These are phyloP conservation scores for Bunonema sp. DNA, from an alignment of 2,888 invertebrate species.

Conservation along the genomic window DNA sequence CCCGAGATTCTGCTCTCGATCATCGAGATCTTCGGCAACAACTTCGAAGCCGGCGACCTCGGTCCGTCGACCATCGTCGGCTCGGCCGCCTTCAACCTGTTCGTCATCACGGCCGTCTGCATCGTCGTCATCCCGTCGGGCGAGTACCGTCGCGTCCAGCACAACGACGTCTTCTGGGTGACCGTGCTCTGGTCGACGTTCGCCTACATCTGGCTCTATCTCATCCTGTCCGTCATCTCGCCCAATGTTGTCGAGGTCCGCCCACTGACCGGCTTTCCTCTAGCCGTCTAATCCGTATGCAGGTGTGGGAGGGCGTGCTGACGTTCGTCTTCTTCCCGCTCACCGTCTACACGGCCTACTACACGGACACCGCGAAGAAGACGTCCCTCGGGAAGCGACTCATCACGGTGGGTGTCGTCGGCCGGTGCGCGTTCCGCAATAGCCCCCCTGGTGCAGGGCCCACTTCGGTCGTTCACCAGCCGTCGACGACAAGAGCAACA, in stretches of 20 bases:
- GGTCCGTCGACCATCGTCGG: constrained; percentile 70
- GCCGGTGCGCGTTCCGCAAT: too few relatives aligned
- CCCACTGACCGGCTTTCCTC: not conserved
- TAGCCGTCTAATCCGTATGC: not conserved
- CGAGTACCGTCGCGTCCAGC: constrained; percentile 45
- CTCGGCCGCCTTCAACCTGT: constrained; percentile 91
- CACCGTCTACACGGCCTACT: constrained; percentile 83
- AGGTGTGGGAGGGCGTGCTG: constrained; percentile 52
- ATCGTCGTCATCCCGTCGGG: constrained; percentile 48
- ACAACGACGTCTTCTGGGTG: constrained; percentile 85
- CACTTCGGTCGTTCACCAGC: constrained; percentile 1
- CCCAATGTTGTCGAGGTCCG: constrained; percentile 33
- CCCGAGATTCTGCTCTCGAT: constrained; percentile 91
- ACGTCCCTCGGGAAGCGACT: constrained; percentile 32
- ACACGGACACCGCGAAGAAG: constrained; percentile 60
- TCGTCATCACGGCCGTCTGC: constrained; percentile 90
- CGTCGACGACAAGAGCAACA: not conserved
- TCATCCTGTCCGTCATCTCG: constrained; percentile 68
- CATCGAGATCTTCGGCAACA: constrained; percentile 88
- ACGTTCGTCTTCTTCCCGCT: constrained; percentile 90
- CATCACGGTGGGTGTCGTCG: too few relatives aligned
- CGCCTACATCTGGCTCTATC: constrained; percentile 92
- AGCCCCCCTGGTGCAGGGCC: not conserved
- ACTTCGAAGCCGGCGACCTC: constrained; percentile 64
- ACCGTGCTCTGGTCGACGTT: constrained; percentile 96